Conservation (phyloP, 1,140 invertebrate species). For the Drosophila yakuba region DNA sequence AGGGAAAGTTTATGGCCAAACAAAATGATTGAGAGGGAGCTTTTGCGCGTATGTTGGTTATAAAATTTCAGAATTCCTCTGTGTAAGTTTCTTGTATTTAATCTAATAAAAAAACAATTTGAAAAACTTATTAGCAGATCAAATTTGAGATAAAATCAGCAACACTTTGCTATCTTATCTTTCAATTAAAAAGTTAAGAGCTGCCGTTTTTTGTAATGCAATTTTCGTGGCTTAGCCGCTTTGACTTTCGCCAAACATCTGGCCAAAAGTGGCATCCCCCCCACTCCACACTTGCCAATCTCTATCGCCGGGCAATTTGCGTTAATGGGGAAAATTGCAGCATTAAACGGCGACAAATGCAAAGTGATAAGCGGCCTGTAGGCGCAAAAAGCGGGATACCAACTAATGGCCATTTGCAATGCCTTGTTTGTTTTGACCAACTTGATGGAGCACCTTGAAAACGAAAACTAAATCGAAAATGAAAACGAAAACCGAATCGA, state of each 20-base stretch:
- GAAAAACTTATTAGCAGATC: too few relatives aligned
- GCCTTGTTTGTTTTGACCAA: conserved; percentile 36
- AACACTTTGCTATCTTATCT: background rate
- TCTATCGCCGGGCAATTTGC: conserved; percentile 13
- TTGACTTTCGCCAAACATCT: conserved; percentile 42
- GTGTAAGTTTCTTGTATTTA: too few relatives aligned
- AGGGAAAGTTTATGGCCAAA: conserved; percentile 35
- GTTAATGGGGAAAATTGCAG: conserved; percentile 43
- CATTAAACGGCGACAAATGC: conserved; percentile 46
- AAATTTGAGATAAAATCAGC: background rate
- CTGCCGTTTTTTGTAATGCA: background rate
- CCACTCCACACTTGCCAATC: conserved; percentile 5
- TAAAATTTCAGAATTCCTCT: too few relatives aligned
- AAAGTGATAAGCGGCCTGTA: conserved; percentile 31
- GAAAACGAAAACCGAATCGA: background rate
- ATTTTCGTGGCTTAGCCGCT: conserved; percentile 3
- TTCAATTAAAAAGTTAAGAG: background rate
- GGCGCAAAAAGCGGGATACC: background rate
- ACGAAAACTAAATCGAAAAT: background rate
- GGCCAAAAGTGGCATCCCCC: conserved; percentile 13
- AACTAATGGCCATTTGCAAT: conserved; percentile 1
- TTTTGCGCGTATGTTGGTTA: background rate
- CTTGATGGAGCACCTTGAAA: conserved; percentile 36
- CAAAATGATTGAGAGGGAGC: background rate
- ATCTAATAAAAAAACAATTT: too few relatives aligned